A percentile compares a stretch with the other conserved stretches of the same genome.
Evolutionary conservation across 1,140 invertebrate genomes (phyloP).

Genomic region (Physella acuta): DNA sequence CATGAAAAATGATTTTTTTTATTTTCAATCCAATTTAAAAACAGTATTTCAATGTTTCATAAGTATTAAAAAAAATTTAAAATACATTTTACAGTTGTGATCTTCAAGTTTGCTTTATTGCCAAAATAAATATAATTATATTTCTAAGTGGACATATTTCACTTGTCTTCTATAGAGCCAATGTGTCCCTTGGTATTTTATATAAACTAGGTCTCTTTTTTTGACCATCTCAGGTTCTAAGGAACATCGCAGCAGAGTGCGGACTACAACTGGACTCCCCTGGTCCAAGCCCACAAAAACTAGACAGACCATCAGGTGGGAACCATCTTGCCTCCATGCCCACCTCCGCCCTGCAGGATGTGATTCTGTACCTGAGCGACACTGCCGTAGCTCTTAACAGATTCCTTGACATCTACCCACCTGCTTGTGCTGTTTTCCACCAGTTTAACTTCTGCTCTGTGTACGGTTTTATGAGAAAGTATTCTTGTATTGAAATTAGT

Average conservation of each 20-base stretch:
- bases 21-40: no score
- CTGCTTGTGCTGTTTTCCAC: slow-evolving; percentile 63
- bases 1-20: no score
- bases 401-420: slow-evolving; percentile 69
- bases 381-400: slow-evolving; percentile 69
- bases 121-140: no score
- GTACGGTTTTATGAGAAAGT: slow-evolving; percentile 36
- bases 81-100: no score
- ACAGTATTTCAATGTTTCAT: no score
- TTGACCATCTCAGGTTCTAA: slow-evolving; percentile 53
- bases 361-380: slow-evolving; percentile 74
- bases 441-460: slow-evolving; percentile 37
- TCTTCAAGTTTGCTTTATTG: no score
- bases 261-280: slow-evolving; percentile 55
- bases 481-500: neutral
- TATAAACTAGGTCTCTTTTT: no score
- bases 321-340: slow-evolving; percentile 34
- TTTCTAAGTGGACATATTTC: no score
- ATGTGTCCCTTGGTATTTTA: no score
- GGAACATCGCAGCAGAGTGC: slow-evolving; percentile 61
- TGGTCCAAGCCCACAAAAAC: slow-evolving; percentile 41
- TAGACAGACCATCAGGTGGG: slow-evolving; percentile 25
- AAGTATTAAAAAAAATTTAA: no score
- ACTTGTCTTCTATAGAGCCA: no score
- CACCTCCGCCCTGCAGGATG: slow-evolving; percentile 65